Evolutionary conservation across 1,140 invertebrate species (phyloP).

Genomic region (Diuraphis noxia): DNA sequence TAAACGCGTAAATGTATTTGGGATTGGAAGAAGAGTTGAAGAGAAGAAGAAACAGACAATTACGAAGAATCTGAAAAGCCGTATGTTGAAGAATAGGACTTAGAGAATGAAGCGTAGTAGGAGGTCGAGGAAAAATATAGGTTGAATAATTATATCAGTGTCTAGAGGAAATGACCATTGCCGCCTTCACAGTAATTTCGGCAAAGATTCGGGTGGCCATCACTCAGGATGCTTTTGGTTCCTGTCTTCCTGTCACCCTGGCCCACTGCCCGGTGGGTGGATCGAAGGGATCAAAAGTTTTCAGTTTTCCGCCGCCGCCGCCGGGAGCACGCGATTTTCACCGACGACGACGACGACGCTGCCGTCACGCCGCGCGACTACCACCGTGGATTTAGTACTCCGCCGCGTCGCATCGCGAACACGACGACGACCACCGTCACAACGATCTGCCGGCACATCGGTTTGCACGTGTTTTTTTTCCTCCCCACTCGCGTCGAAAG

Average conservation of each 20-base stretch:
- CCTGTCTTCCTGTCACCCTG: neutral
- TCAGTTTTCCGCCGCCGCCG: neutral
- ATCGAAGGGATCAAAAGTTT: neutral
- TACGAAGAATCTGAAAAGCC: neutral
- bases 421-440: neutral
- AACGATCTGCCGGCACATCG: neutral
- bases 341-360: neutral
- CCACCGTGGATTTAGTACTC: neutral
- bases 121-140: neutral
- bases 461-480: slow-evolving; percentile 12
- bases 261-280: too few relatives aligned
- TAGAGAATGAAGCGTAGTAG: neutral
- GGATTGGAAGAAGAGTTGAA: neutral
- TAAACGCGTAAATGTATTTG: neutral
- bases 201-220: neutral
- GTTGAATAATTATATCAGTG: neutral
- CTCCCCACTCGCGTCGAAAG: neutral
- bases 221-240: neutral
- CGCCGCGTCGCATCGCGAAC: slow-evolving; percentile 6
- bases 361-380: neutral
- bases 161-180: neutral
- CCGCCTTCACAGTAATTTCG: neutral
- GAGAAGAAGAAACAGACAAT: neutral
- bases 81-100: neutral
- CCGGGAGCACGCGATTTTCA: neutral